Evolutionary conservation across 2,888 invertebrate genomes (phyloP), one percentile per base, ranked within the genome.

Genomic region (Tenthredo notha): DNA sequence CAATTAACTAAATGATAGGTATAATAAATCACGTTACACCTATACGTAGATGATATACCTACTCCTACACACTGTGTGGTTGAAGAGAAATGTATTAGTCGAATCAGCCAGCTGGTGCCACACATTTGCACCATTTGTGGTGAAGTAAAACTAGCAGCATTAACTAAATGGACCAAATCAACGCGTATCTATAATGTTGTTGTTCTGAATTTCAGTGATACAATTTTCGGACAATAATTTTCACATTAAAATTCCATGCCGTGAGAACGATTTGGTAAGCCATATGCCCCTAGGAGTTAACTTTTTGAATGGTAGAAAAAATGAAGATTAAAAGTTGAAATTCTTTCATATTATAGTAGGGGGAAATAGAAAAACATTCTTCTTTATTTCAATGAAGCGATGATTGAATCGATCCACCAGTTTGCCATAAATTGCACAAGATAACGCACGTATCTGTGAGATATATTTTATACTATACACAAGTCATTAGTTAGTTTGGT

Each of bases 161-260:
- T 78, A 78, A 78, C 78, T 5, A 37, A 58, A 78, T 80, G 61
- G n/a, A 61, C 61, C 40, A 12, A 58, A 80, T 40, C 78, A n/a
- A 40, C 21, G 78, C n/a, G 7, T 67, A 67, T 18, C 25, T 37
- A 7, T 37, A 15, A 37, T 58, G 58, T n/a, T n/a, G 10, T 58
- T 58, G 29, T 18, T 61, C 10, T 78, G 21, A 54, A 33, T 25
- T 33, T n/a, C 29, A 37, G 37, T 37, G 2, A 37, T 37, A 37
- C 37, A 37, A 37, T 37, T 37, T 37, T 37, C 7, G n/a, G 15
- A 67, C 18, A 67, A 29, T 67, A 15, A 15, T 15, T 15, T 25
- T 25, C 5, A 67, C 67, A 18, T 15, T 67, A n/a, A 50, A 50
- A n/a, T 50, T 50, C 6, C 50, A 18, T n/a, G 50, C 18, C 6